phyloP scores from a whole-genome alignment of 2,888 invertebrate species.

The Cosmia trapezina region DNA sequence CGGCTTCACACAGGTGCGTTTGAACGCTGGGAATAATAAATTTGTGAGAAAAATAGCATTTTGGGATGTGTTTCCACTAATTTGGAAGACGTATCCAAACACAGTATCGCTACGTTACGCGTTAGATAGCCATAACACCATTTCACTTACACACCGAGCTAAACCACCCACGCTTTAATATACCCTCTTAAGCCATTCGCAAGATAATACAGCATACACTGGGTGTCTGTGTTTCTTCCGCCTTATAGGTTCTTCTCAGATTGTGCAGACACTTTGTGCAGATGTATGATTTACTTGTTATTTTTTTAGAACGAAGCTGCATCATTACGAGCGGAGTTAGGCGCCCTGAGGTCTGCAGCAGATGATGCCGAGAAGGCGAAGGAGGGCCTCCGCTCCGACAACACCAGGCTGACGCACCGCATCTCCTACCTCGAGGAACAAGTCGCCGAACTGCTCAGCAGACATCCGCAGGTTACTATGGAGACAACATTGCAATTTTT shows the following conservation, averaged over 20 bases:
- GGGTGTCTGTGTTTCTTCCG: no score
- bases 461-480: slow-evolving; percentile 80
- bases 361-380: slow-evolving; percentile 92
- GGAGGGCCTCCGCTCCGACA: slow-evolving; percentile 93
- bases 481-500: not conserved
- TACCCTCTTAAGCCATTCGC: no score
- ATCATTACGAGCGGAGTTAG: slow-evolving; percentile 90
- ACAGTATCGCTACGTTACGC: not conserved
- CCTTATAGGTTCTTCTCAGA: not conserved
- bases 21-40: not conserved
- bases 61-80: no score
- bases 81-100: not conserved
- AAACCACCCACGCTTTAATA: no score
- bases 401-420: slow-evolving; percentile 95
- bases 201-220: no score
- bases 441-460: slow-evolving; percentile 91
- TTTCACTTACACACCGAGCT: no score
- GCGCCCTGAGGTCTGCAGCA: slow-evolving; percentile 90
- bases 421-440: slow-evolving; percentile 97
- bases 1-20: slow-evolving; percentile 80
- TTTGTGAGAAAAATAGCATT: not conserved
- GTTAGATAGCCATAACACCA: no score
- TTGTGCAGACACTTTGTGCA: not conserved
- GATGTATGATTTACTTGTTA: not conserved
- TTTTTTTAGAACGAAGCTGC: slow-evolving; percentile 86